Base-by-base conservation (phyloP, 2,888 invertebrate genomes). In the Xylota segnis region DNA sequence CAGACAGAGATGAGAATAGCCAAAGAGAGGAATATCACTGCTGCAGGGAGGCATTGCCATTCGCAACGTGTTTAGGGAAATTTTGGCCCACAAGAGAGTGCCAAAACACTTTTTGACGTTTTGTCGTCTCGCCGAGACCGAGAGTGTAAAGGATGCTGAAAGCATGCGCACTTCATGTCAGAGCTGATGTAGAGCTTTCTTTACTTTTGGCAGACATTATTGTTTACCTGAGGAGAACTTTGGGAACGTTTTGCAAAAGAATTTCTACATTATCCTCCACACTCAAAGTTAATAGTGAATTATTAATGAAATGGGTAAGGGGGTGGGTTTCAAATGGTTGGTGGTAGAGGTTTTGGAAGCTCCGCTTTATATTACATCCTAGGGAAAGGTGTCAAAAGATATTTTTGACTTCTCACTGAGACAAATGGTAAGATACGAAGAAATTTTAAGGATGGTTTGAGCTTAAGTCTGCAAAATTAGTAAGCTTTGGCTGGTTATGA, bases 1-100 rank as follows among this genome's bases (percentile, higher is more conserved):
- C 10, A 66, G 71, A 72, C 52, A 86, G 76, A 68, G 82, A 72
- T 7, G 40, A 43, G 10, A 34, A 74, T 54, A 70, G 32, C 18
- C 52, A 9, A 32, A 43, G 56, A 34, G 56, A 32, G 43, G 54
- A 34, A 37, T 27, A n/a, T 16, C 50, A 66, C 52, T 65, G 63
- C 50, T 40, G 50, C 52, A 9, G 54, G 10, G 18, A 54, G 23
- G 12, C 12, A n/a, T 52, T 50, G 50, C 34, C 54, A 23, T 81
- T 52, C 56, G 56, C 37, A 37, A 63, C 61, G 61, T 86, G 86
- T 82, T 86, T 86, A 72, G 86, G 86, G 82, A 82, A 82, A 82
- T 70, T 74, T 79, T 16, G 1, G 37, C 34, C 76, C 50, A 50
- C 18, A 14, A 71, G 72, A 77, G 72, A 50, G 27, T 18, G 54